phyloP scores from a whole-genome alignment of 1,140 invertebrate species.

The Andricus grossulariae region DNA sequence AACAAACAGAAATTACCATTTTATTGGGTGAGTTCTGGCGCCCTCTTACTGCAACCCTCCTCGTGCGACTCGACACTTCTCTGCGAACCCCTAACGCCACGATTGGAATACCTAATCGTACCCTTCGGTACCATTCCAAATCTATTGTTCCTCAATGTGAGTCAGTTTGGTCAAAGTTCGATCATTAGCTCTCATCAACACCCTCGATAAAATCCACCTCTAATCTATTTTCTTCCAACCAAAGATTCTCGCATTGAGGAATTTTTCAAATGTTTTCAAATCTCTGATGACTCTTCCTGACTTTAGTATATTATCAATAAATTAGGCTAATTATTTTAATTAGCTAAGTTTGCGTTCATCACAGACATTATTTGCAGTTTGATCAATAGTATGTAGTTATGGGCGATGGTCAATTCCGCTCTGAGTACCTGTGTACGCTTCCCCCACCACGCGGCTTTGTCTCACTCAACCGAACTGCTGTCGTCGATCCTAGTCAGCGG shows the following conservation, averaged over 20 bases:
- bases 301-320: no score
- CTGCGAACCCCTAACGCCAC: conserved; percentile 64
- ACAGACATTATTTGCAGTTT: no score
- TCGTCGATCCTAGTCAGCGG: no score
- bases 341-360: no score
- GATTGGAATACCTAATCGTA: conserved; percentile 75
- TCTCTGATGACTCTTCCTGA: no score
- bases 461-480: no score
- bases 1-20: conserved; percentile 79
- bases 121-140: conserved; percentile 60
- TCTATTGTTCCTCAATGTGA: conserved; percentile 49
- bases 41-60: conserved; percentile 64
- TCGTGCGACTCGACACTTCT: conserved; percentile 62
- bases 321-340: no score
- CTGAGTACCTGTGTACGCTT: no score
- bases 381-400: no score
- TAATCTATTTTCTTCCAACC: background rate
- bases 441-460: no score
- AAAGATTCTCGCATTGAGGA: background rate
- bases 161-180: conserved; percentile 17
- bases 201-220: conserved; percentile 1
- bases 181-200: conserved; percentile 29
- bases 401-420: no score
- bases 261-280: background rate
- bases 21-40: conserved; percentile 77